Percentiles rank a stretch among this genome's conserved stretches.
These are phyloP conservation scores for Alces alces DNA, from an alignment of 2,113 vertebrate species.

Conservation along the genomic window DNA sequence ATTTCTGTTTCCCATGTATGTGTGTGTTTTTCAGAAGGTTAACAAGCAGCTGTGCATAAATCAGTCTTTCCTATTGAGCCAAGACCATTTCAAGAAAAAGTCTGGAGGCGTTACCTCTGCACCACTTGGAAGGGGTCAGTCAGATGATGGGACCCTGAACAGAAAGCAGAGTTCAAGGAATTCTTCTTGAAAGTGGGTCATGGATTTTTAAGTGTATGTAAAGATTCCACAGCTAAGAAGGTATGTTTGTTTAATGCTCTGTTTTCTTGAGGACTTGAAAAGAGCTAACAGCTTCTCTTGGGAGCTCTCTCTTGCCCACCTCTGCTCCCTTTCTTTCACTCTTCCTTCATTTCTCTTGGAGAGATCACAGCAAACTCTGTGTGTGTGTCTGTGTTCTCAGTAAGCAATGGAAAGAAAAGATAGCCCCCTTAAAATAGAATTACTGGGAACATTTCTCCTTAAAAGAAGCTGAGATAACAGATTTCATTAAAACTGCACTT, in stretches of 20 bases:
- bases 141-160: background rate
- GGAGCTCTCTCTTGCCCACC: background rate
- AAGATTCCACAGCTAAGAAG: constrained; percentile 43
- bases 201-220: constrained; percentile 26
- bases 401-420: constrained; percentile 52
- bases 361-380: background rate
- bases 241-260: constrained; percentile 45
- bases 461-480: constrained; percentile 60
- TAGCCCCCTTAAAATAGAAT: constrained; percentile 57
- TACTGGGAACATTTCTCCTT: constrained; percentile 26
- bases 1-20: background rate
- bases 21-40: background rate
- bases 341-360: background rate
- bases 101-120: background rate
- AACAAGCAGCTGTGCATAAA: background rate
- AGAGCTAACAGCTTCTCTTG: background rate
- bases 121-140: background rate
- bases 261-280: constrained; percentile 47
- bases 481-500: constrained; percentile 47
- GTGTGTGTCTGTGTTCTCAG: background rate
- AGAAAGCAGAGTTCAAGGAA: background rate
- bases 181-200: constrained; percentile 41
- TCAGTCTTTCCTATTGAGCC: constrained; percentile 10
- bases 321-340: constrained; percentile 17
- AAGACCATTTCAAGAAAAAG: background rate